Evolutionary conservation across 1,140 invertebrate genomes (phyloP).

Genomic region (Cepaea nemoralis): DNA sequence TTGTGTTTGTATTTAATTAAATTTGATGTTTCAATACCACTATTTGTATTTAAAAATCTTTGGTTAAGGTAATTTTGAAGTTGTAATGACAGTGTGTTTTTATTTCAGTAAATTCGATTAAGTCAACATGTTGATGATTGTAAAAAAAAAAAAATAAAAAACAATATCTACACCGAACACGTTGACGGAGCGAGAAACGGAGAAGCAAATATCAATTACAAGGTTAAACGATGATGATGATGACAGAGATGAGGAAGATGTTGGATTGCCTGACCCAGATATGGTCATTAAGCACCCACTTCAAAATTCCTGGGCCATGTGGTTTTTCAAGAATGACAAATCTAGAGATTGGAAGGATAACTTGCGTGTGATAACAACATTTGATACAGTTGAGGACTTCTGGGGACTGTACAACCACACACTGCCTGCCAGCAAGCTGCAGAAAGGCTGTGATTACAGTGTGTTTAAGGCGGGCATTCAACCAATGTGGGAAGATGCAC

Average conservation of each 20-base stretch:
- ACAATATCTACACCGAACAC: no score
- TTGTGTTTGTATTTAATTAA: no score
- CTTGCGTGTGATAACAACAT: conserved; percentile 90
- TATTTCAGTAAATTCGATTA: no score
- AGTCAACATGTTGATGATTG: no score
- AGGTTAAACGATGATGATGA: conserved; percentile 39
- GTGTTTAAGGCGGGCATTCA: conserved; percentile 91
- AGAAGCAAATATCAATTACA: conserved; percentile 21
- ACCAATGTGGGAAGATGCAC: conserved; percentile 98
- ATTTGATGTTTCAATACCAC: no score
- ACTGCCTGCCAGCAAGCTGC: conserved; percentile 89
- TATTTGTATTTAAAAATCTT: no score
- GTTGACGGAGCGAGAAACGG: no score
- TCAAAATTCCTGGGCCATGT: conserved; percentile 96
- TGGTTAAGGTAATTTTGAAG: no score
- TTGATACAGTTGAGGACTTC: conserved; percentile 98
- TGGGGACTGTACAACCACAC: conserved; percentile 99
- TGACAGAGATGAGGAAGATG: conserved; percentile 26
- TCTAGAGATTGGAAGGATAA: conserved; percentile 93
- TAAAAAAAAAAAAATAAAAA: no score
- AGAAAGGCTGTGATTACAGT: conserved; percentile 92
- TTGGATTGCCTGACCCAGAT: conserved; percentile 40
- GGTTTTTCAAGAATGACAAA: conserved; percentile 96
- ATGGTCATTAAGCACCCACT: conserved; percentile 89
- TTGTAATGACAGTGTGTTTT: no score